Evolutionary conservation across 2,797 vertebrate genomes (phyloP), one percentile per base, ranked within the genome.

Genomic region (Sebastes steindachneri): DNA sequence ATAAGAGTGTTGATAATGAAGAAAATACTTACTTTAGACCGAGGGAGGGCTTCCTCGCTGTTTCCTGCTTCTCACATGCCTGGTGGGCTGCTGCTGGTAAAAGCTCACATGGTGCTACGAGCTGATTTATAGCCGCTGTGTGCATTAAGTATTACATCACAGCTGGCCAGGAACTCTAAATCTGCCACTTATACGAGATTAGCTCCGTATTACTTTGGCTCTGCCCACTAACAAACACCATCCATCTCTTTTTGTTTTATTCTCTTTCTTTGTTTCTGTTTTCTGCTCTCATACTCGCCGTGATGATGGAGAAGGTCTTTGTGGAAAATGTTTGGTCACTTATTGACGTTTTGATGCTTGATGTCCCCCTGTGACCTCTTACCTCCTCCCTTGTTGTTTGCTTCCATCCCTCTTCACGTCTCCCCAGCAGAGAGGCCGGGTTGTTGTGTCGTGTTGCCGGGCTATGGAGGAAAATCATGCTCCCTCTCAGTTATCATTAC

Each of bases 141-240:
- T 41, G 83, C 90, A 91, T 93, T 90, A 92, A 91, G 83, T 82
- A 89, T 92, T 92, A 88, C 87, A 90, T 90, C 88, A 89, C 62
- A 77, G 73, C 86, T 89, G 82, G 63, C 58, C 35, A 77, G 91
- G 79, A 83, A 84, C 86, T 86, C 78, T 90, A 89, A 93, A 91
- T 92, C 89, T 89, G 79, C 75, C 83, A 67, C 59, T 73, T 88
- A 59, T 60, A 66, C 79, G 57, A 55, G 71, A 90, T 82, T 70
- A 82, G 31, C 35, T 60, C 41, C 65, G 55, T 62, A 51, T 82
- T 79, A 29, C 68, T 75, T 84, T 66, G 31, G 54, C 26, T 48
- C 31, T 35, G 54, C 60, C 15, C 17, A 11, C 15, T 45, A 58
- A 25, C 41, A 80, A 67, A 48, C 51, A 29, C 45, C 17, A 51